These are phyloP conservation scores for Eudemis profundana DNA, from an alignment of 2,888 invertebrate genomes.

Conservation along the genomic window DNA sequence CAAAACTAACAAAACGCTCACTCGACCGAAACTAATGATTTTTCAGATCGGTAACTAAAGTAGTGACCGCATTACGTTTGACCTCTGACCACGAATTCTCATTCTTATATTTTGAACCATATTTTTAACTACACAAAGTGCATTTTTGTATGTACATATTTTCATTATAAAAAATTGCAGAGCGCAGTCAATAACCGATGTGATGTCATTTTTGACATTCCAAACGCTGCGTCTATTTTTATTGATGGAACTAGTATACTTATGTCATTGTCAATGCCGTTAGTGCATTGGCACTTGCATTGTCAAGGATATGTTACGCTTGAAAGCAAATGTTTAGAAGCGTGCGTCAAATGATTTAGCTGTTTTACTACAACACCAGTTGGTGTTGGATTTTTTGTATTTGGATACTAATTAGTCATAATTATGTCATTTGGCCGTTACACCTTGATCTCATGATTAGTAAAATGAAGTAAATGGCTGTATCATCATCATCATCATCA, in stretches of 20 bases:
- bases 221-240: conserved; percentile 1
- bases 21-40: conserved; percentile 4
- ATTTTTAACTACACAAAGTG: neutral
- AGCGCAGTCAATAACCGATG: neutral
- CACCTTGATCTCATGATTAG: no score
- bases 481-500: no score
- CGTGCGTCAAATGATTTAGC: no score
- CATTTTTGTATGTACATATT: no score
- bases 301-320: neutral
- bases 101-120: neutral
- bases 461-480: no score
- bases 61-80: conserved; percentile 13
- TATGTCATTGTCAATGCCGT: conserved; percentile 7
- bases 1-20: no score
- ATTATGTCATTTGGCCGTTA: no score
- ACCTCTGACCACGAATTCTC: neutral
- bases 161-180: no score
- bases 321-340: no score
- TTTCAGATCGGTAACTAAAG: neutral
- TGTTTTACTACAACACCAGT: no score
- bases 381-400: no score
- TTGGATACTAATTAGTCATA: no score
- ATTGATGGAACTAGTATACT: neutral
- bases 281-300: conserved; percentile 1
- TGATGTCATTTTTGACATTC: conserved; percentile 6